These are phyloP conservation scores for Hylyphantes graminicola DNA, from an alignment of 1,140 invertebrate species.

Conservation along the genomic window DNA sequence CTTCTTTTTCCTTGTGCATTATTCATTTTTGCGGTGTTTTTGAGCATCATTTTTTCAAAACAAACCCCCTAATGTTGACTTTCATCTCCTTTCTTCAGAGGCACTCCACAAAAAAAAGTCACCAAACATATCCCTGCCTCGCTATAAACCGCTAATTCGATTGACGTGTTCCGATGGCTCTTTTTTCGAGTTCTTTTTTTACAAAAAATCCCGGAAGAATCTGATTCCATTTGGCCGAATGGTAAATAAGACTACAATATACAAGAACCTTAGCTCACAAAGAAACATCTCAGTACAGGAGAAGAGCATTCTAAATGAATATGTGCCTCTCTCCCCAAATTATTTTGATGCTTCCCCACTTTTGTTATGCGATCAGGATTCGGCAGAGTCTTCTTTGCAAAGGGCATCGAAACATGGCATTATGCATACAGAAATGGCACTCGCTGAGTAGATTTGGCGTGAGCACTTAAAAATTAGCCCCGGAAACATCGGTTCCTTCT, in stretches of 20 bases:
- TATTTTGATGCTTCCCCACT: no score
- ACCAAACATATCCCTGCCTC: slow-evolving; percentile 8
- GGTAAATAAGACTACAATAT: slow-evolving; percentile 20
- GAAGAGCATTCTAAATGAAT: no score
- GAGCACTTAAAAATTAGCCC: slow-evolving; percentile 31
- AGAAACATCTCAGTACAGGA: no score
- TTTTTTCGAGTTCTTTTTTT: slow-evolving; percentile 4
- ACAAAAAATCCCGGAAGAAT: neutral
- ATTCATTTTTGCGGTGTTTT: slow-evolving; percentile 54
- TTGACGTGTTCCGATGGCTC: slow-evolving; percentile 36
- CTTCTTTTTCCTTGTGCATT: slow-evolving; percentile 39
- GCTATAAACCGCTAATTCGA: slow-evolving; percentile 45
- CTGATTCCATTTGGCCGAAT: slow-evolving; percentile 32
- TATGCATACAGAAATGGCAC: neutral
- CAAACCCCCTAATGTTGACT: slow-evolving; percentile 35
- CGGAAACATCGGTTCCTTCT: no score
- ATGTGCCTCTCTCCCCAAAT: no score
- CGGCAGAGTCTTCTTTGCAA: neutral
- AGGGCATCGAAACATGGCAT: slow-evolving; percentile 3
- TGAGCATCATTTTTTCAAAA: slow-evolving; percentile 35
- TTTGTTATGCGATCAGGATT: no score
- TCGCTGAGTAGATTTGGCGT: slow-evolving; percentile 7
- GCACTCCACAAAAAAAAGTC: neutral
- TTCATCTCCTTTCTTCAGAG: slow-evolving; percentile 1
- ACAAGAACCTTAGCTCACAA: no score